Percentiles rank a stretch among this genome's conserved stretches.
Evolutionary conservation across 2,888 invertebrate species (phyloP).

Genomic region (Anticlea derivata): DNA sequence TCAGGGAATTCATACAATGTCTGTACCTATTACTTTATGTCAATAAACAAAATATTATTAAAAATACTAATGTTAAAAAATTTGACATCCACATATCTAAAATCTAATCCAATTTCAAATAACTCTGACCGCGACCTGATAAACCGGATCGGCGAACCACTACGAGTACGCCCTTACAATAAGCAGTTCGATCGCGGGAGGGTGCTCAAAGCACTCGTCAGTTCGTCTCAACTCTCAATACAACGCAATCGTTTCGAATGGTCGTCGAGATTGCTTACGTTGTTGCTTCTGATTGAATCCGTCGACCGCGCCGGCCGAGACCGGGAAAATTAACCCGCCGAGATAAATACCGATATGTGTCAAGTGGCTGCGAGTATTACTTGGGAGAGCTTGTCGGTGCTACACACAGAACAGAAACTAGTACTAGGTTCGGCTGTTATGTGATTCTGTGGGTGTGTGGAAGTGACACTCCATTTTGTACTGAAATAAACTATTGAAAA

Average conservation of each 20-base stretch:
- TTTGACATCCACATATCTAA: background rate
- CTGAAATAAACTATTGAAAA: no score
- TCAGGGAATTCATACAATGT: no score
- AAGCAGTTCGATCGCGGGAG: slow-evolving; percentile 60
- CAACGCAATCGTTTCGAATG: slow-evolving; percentile 66
- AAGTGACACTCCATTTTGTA: slow-evolving; percentile 6
- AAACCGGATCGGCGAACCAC: slow-evolving; percentile 15
- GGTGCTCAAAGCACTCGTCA: slow-evolving; percentile 60
- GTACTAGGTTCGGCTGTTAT: no score
- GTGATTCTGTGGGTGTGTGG: background rate
- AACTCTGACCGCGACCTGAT: slow-evolving; percentile 12
- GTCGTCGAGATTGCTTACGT: slow-evolving; percentile 72
- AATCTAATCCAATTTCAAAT: slow-evolving; percentile 19
- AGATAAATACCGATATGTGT: slow-evolving; percentile 70
- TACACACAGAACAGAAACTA: no score
- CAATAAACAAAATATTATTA: no score
- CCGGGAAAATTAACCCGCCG: slow-evolving; percentile 71
- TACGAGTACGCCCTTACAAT: slow-evolving; percentile 27
- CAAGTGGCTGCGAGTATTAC: slow-evolving; percentile 55
- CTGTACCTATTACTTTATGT: no score
- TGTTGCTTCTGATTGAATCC: slow-evolving; percentile 79
- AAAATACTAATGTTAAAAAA: no score
- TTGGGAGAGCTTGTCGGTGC: slow-evolving; percentile 33
- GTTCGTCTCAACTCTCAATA: slow-evolving; percentile 62
- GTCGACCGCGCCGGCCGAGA: slow-evolving; percentile 51